These are phyloP conservation scores for Phyllopteryx taeniolatus DNA, from an alignment of 2,113 vertebrate genomes.

Conservation along the genomic window DNA sequence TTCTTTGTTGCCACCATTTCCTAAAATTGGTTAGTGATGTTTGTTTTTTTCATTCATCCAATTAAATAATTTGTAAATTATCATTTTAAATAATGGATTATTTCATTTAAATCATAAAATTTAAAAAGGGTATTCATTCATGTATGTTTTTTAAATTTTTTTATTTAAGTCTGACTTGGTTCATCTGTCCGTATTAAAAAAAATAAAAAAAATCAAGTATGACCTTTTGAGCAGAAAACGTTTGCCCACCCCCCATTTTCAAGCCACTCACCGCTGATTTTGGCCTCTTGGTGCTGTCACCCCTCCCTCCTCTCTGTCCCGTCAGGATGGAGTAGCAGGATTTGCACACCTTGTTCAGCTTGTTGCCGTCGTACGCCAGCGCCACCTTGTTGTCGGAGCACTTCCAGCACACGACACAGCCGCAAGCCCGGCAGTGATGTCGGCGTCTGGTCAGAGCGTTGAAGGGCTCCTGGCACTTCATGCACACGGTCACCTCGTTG, in stretches of 20 bases:
- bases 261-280: constrained; percentile 77
- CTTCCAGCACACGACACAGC: constrained; percentile 92
- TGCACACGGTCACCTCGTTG: constrained; percentile 91
- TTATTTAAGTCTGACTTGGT: too few relatives aligned
- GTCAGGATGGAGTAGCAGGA: constrained; percentile 83
- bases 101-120: too few relatives aligned
- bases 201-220: too few relatives aligned
- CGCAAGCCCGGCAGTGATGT: constrained; percentile 91
- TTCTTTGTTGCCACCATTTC: too few relatives aligned
- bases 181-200: too few relatives aligned
- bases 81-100: too few relatives aligned
- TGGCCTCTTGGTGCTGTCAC: constrained; percentile 68
- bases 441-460: constrained; percentile 85
- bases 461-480: constrained; percentile 90
- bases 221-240: not conserved
- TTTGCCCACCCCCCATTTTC: not conserved
- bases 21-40: too few relatives aligned
- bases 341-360: constrained; percentile 89
- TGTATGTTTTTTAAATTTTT: too few relatives aligned
- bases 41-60: too few relatives aligned
- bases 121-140: too few relatives aligned
- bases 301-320: constrained; percentile 76
- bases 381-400: constrained; percentile 91
- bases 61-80: too few relatives aligned
- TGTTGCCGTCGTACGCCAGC: constrained; percentile 85